These are phyloP conservation scores for Oreonectes daqikongensis DNA, from an alignment of 2,797 vertebrate genomes.

Conservation along the genomic window DNA sequence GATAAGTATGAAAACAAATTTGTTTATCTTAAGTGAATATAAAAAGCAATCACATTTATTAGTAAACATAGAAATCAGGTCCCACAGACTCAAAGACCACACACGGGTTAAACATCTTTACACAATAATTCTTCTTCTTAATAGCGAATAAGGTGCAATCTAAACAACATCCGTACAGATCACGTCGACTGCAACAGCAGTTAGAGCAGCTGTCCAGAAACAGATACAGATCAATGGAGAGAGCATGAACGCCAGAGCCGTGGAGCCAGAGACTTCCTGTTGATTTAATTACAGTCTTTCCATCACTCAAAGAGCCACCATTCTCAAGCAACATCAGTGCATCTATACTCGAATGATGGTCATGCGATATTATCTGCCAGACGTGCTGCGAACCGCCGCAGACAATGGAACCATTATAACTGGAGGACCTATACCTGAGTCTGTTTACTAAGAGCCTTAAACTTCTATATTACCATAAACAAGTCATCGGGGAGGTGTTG, in stretches of 20 bases:
- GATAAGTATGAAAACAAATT: too few relatives aligned
- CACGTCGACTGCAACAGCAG: constrained; percentile 33
- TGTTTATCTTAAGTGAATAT: too few relatives aligned
- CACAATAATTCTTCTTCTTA: too few relatives aligned
- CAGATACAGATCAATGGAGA: constrained; percentile 73
- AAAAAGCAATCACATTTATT: too few relatives aligned
- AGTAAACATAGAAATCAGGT: too few relatives aligned
- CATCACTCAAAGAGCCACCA: constrained; percentile 64
- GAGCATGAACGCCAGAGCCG: constrained; percentile 62
- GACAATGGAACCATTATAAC: constrained; percentile 24
- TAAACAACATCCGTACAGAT: constrained; percentile 19
- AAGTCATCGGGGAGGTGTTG: constrained; percentile 52
- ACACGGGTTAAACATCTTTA: too few relatives aligned
- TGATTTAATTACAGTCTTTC: constrained; percentile 73
- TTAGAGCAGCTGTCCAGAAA: constrained; percentile 48
- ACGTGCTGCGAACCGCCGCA: constrained; percentile 20
- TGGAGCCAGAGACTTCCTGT: constrained; percentile 71
- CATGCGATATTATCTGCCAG: constrained; percentile 36
- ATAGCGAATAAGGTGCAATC: not conserved
- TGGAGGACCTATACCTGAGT: constrained; percentile 1
- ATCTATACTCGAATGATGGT: constrained; percentile 44
- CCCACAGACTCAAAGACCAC: too few relatives aligned
- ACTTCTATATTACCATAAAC: constrained; percentile 48
- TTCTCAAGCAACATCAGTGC: constrained; percentile 45
- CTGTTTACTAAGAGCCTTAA: constrained; percentile 34